Evolutionary conservation across 2,888 invertebrate genomes (phyloP).

Genomic region (Cheilosia variabilis): DNA sequence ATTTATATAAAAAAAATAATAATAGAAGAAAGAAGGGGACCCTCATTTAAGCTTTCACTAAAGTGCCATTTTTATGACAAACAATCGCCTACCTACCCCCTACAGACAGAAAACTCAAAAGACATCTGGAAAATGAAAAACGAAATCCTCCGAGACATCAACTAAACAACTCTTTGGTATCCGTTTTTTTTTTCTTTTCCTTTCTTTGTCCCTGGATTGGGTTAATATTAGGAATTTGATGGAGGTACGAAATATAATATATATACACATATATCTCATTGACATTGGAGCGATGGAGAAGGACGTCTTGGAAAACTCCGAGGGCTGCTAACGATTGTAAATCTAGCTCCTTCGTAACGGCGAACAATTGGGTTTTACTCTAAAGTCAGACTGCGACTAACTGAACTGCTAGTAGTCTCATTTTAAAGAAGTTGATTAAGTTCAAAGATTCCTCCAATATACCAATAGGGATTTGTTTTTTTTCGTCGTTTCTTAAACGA

Average conservation of each 20-base stretch:
- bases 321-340: background rate
- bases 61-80: slow-evolving; percentile 61
- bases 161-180: slow-evolving; percentile 10
- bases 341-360: background rate
- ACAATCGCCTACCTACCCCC: slow-evolving; percentile 35
- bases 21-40: background rate
- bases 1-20: slow-evolving; percentile 9
- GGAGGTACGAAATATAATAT: background rate
- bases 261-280: background rate
- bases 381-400: background rate
- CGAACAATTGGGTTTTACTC: background rate
- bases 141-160: slow-evolving; percentile 1
- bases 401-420: background rate
- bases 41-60: slow-evolving; percentile 55
- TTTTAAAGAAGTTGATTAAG: background rate
- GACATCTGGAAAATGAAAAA: background rate
- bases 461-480: background rate
- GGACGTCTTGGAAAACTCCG: background rate
- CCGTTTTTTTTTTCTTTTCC: background rate
- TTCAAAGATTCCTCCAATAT: background rate
- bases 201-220: slow-evolving; percentile 18
- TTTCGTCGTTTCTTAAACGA: background rate
- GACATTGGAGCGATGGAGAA: background rate
- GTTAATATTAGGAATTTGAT: slow-evolving; percentile 3
- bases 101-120: slow-evolving; percentile 43